Evolutionary conservation across 2,113 vertebrate genomes (phyloP), one percentile per base, ranked within the genome.

Genomic region (Puffinus mauretanicus): DNA sequence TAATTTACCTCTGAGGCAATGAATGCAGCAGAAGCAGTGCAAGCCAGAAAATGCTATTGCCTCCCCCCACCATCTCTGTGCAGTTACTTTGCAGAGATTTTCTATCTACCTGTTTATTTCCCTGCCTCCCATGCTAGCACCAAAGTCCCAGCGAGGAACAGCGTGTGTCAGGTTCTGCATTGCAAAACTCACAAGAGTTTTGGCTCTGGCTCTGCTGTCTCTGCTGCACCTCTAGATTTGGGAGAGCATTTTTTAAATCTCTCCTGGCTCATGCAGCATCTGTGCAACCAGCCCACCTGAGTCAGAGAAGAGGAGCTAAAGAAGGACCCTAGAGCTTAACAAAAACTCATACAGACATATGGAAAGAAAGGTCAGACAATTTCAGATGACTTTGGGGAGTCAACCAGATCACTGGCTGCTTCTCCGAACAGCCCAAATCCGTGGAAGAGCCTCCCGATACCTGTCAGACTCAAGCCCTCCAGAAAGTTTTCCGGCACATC

Each of bases 1-100:
- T 95, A 92, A 96, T 97, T 96, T 96, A 82, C 85, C 79, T 90
- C 49, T 29, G 82, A 94, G 92, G 90, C 87, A 89, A 61, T 0
- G 73, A 95, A 89, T 27, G 93, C 96, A 82, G 96, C 89, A 96
- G 77, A 95, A 89, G 94, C 94, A 95, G 91, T 0, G 1, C 66
- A 44, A 94, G 88, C n/a, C 88, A 90, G 70, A 90, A 86, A 88
- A n/a, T 0, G 58, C 82, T 72, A 4, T 9, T 70, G 71, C 90
- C 87, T 94, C 66, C 96, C 95, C 94, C 77, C 84, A 34, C 82
- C 76, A 13, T 13, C 86, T 17, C 85, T 1, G 4, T 40, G 66
- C 80, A 62, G 72, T 62, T 27, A 36, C 72, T 89, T n/a, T 72
- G 90, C 93, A 88, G 84, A 85, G 81, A 21, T 88, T 91, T 93